Conservation (phyloP, 2,888 invertebrate species). For the Polyommatus iphigenia region DNA sequence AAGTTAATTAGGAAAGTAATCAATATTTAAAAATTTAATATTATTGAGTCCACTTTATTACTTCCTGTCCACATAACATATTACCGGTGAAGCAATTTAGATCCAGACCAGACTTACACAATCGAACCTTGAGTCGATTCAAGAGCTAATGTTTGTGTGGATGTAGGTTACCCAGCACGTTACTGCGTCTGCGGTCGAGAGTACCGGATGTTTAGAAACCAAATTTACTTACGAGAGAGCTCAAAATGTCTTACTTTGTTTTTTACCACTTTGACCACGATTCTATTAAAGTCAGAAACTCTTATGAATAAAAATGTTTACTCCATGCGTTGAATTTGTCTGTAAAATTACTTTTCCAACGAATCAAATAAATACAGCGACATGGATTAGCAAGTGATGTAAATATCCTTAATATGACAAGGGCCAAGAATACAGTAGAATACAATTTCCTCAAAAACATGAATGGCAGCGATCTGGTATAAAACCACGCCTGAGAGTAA, state of each 20-base stretch:
- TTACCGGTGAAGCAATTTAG: constrained; percentile 1
- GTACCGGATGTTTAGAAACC: neutral
- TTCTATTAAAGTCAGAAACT: no score
- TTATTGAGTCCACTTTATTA: constrained; percentile 16
- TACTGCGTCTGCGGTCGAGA: neutral
- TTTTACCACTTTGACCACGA: neutral
- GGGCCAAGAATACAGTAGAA: no score
- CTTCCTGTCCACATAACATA: neutral
- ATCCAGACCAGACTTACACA: neutral
- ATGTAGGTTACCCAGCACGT: constrained; percentile 1
- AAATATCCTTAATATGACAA: no score
- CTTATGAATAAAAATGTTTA: no score
- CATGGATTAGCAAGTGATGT: no score
- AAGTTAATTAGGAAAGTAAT: neutral
- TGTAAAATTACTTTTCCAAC: no score
- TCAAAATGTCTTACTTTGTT: neutral
- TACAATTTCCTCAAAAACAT: no score
- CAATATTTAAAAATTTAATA: neutral
- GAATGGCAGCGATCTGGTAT: no score
- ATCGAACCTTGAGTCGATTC: constrained; percentile 17
- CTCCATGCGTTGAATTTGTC: no score
- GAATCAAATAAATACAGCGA: no score
- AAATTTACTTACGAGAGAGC: neutral
- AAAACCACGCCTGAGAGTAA: no score
- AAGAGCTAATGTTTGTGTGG: neutral